Evolutionary conservation across 2,888 invertebrate species (phyloP).

Genomic region (Parapristionchus giblindavisi): DNA sequence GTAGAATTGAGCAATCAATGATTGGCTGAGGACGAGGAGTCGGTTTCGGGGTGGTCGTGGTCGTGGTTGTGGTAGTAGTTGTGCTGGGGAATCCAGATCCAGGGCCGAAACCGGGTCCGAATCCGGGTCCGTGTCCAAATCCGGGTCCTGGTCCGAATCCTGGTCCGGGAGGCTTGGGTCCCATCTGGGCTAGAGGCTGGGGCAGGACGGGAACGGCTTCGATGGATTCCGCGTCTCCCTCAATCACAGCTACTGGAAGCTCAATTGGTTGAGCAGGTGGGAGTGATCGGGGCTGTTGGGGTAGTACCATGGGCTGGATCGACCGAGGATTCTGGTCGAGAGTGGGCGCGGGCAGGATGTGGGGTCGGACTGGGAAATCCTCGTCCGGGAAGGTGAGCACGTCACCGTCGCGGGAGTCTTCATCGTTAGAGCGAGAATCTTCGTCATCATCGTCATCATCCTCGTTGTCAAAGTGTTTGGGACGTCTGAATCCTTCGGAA

Average conservation of each 20-base stretch:
- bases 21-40: neutral
- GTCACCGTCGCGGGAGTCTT: neutral
- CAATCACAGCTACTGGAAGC: neutral
- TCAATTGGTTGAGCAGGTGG: neutral
- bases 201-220: neutral
- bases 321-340: neutral
- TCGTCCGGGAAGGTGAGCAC: neutral
- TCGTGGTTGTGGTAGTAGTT: neutral
- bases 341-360: neutral
- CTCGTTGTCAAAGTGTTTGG: neutral
- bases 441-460: conserved; percentile 7
- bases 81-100: neutral
- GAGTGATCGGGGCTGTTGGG: neutral
- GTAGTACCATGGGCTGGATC: neutral
- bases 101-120: neutral
- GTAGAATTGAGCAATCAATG: neutral
- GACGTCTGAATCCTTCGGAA: neutral
- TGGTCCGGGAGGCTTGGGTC: neutral
- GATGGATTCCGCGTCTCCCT: neutral
- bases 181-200: neutral
- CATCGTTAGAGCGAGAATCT: neutral
- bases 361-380: neutral
- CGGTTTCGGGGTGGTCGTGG: neutral
- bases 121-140: neutral
- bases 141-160: neutral